Percentiles rank a stretch among this genome's conserved stretches.
phyloP scores from a whole-genome alignment of 1,140 invertebrate genomes.

The Neodiprion virginianus region DNA sequence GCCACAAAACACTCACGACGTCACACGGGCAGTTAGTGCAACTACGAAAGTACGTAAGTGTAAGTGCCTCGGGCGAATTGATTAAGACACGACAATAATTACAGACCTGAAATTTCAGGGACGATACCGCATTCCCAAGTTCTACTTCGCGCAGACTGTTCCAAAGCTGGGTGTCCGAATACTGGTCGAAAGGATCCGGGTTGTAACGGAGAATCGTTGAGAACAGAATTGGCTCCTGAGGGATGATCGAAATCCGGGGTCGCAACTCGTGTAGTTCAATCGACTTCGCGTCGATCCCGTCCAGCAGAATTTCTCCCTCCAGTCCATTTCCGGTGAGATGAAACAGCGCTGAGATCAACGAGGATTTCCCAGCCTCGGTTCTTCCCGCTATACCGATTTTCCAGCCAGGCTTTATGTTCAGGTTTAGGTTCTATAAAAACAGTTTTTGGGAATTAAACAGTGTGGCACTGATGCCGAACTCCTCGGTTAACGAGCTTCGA shows the following conservation, averaged over 20 bases:
- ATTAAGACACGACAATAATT: too few relatives aligned
- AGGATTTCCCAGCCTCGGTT: conserved; percentile 68
- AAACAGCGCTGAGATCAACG: too few relatives aligned
- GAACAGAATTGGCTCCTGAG: conserved; percentile 52
- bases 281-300: conserved; percentile 65
- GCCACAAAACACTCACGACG: too few relatives aligned
- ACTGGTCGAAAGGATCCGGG: conserved; percentile 67
- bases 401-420: conserved; percentile 69
- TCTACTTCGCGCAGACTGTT: conserved; percentile 47
- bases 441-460: background rate
- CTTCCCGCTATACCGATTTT: conserved; percentile 78
- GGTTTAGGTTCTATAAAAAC: conserved; percentile 60
- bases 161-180: conserved; percentile 57
- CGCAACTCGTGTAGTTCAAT: conserved; percentile 68
- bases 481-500: too few relatives aligned
- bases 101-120: too few relatives aligned
- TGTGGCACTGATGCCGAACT: too few relatives aligned
- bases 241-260: conserved; percentile 32
- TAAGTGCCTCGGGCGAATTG: too few relatives aligned
- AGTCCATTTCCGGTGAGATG: too few relatives aligned
- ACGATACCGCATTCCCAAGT: conserved; percentile 29
- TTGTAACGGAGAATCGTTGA: conserved; percentile 64
- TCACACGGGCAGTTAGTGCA: too few relatives aligned
- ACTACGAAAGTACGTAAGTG: too few relatives aligned
- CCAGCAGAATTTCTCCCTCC: conserved; percentile 68